Evolutionary conservation across 1,140 invertebrate genomes (phyloP), one percentile per base, ranked within the genome.

Genomic region (Drosophila sucinea): DNA sequence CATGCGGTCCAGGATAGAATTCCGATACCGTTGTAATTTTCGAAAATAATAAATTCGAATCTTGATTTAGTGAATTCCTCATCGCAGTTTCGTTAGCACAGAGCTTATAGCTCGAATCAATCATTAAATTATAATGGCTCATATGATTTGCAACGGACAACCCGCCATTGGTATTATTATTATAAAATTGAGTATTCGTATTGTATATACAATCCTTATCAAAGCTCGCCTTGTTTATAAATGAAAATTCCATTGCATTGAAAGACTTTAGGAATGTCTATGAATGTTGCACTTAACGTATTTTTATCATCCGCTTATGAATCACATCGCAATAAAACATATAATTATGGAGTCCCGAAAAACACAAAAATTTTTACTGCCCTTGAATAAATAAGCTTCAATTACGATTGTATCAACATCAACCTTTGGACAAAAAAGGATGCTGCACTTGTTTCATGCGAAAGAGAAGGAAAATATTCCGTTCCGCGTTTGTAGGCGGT

Each of bases 371-470:
- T 79, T 81, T 81, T 77, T 79, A 83, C 83, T 86, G 70, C 73
- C 64, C 76, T 87, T 86, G 85, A 86, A 86, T 79, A 77, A 86
- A 86, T 80, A 80, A 87, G 84, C 77, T 83, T 77, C 80, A 81
- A 81, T 70, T 80, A 83, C 79, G 62, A 77, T 71, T 83, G 72
- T 76, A 70, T 67, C 72, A 81, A 71, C 84, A 73, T 77, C 70
- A 74, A 72, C 72, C 72, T 86, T 87, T 79, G 69, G 76, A 57
- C 70, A 61, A 87, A 81, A 84, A 86, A 74, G 76, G 69, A 86
- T 89, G 79, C 69, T 83, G 55, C 69, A 73, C 68, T 74, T 74
- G 63, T 77, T 60, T 79, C 51, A 38, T 74, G 41, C 38, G 79
- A 83, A 77, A 87, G 79, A 74, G 83, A 87, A 67, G 62, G 65